Conservation (phyloP, 1,140 invertebrate genomes). For the Drosophila ironensis region DNA sequence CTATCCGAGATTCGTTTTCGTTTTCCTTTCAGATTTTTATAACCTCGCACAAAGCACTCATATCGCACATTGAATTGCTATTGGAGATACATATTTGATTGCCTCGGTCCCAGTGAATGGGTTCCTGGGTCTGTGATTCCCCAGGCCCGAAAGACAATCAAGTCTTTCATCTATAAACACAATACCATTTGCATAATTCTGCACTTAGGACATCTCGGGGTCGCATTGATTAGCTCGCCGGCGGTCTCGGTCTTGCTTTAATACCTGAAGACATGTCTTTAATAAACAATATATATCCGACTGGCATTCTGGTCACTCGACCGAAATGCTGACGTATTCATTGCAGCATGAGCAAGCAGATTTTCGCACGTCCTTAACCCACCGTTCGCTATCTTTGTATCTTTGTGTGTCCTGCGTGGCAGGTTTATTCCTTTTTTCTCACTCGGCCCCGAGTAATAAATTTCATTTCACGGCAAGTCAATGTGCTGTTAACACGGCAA, state of each 20-base stretch:
- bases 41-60: constrained; percentile 37
- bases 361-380: constrained; percentile 57
- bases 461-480: constrained; percentile 70
- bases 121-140: neutral
- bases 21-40: constrained; percentile 66
- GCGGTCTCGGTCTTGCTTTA: constrained; percentile 25
- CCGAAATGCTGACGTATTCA: constrained; percentile 57
- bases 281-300: constrained; percentile 55
- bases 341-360: constrained; percentile 56
- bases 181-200: constrained; percentile 70
- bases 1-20: constrained; percentile 51
- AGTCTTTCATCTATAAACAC: constrained; percentile 70
- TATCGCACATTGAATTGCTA: constrained; percentile 13
- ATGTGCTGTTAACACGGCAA: constrained; percentile 66
- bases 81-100: constrained; percentile 51
- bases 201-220: constrained; percentile 24
- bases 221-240: constrained; percentile 49
- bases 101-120: constrained; percentile 21
- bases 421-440: constrained; percentile 32
- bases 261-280: constrained; percentile 51
- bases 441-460: constrained; percentile 50
- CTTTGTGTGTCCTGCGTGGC: constrained; percentile 6
- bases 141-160: constrained; percentile 48
- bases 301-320: constrained; percentile 21
- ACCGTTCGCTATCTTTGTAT: constrained; percentile 3